phyloP scores from a whole-genome alignment of 92 coral and sea anemone genomes.

The Zoanthus gigantus region DNA sequence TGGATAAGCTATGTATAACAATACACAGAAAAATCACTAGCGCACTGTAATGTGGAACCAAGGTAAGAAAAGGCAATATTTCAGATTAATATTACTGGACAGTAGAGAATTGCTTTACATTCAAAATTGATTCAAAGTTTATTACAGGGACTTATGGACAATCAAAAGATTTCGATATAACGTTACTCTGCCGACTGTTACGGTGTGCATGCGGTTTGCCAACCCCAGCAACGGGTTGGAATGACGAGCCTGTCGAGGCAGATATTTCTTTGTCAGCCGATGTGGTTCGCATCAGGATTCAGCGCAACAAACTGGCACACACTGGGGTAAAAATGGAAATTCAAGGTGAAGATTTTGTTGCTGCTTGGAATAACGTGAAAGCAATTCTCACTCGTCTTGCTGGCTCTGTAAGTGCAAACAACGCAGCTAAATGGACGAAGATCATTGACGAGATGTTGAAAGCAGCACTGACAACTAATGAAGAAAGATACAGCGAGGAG shows the following conservation, averaged over 20 bases:
- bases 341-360: not conserved
- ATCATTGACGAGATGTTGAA: constrained; percentile 17
- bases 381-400: constrained; percentile 17
- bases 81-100: too few relatives aligned
- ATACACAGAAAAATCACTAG: too few relatives aligned
- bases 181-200: not conserved
- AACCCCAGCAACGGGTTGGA: constrained; percentile 20
- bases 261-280: constrained; percentile 7
- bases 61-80: too few relatives aligned
- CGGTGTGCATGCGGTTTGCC: not conserved
- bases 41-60: too few relatives aligned
- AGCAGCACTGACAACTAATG: constrained; percentile 26
- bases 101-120: too few relatives aligned
- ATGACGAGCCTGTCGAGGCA: not conserved
- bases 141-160: constrained; percentile 22
- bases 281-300: constrained; percentile 25
- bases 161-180: constrained; percentile 24
- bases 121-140: too few relatives aligned
- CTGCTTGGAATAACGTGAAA: constrained; percentile 18
- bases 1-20: too few relatives aligned
- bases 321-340: constrained; percentile 17
- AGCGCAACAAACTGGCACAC: constrained; percentile 31
- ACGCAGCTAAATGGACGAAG: constrained; percentile 16
- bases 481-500: constrained; percentile 15
- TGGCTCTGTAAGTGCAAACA: not conserved